A percentile compares a stretch with the other conserved stretches of the same genome.
Conservation (phyloP, 2,888 invertebrate species). For the Ptycholaimellus sp. region DNA sequence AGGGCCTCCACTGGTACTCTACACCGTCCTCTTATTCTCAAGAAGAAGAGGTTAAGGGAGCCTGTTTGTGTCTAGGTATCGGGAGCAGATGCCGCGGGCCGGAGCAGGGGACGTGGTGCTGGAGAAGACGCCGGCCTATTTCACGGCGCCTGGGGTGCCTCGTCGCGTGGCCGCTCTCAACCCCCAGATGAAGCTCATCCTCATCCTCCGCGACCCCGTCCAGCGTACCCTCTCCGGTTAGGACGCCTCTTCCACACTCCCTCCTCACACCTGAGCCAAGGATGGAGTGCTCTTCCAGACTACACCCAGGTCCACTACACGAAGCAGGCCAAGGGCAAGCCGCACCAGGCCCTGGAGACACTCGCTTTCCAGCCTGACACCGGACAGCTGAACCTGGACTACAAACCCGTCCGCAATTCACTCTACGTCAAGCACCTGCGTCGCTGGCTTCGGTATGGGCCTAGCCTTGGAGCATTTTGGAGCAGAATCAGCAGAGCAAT, state of each 20-base stretch:
- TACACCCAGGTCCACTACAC: slow-evolving; percentile 43
- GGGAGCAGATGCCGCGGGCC: slow-evolving; percentile 19
- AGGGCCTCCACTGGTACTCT: slow-evolving; percentile 64
- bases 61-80: too few relatives aligned
- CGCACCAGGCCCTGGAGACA: slow-evolving; percentile 26
- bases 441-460: slow-evolving; percentile 67
- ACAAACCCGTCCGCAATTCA: slow-evolving; percentile 40
- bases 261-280: too few relatives aligned
- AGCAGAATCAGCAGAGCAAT: too few relatives aligned
- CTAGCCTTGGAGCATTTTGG: too few relatives aligned
- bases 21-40: too few relatives aligned
- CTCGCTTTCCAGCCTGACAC: slow-evolving; percentile 25
- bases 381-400: slow-evolving; percentile 28
- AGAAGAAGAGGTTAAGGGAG: too few relatives aligned
- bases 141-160: slow-evolving; percentile 78
- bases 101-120: slow-evolving; percentile 12
- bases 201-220: slow-evolving; percentile 84
- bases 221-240: slow-evolving; percentile 56
- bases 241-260: too few relatives aligned
- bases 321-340: slow-evolving; percentile 17
- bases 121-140: slow-evolving; percentile 93
- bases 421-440: slow-evolving; percentile 71
- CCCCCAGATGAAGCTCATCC: slow-evolving; percentile 58
- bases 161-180: slow-evolving; percentile 81
- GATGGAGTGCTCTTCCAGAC: too few relatives aligned